Evolutionary conservation across 2,113 vertebrate genomes (phyloP), one percentile per base, ranked within the genome.

Genomic region (Smithornis capensis): DNA sequence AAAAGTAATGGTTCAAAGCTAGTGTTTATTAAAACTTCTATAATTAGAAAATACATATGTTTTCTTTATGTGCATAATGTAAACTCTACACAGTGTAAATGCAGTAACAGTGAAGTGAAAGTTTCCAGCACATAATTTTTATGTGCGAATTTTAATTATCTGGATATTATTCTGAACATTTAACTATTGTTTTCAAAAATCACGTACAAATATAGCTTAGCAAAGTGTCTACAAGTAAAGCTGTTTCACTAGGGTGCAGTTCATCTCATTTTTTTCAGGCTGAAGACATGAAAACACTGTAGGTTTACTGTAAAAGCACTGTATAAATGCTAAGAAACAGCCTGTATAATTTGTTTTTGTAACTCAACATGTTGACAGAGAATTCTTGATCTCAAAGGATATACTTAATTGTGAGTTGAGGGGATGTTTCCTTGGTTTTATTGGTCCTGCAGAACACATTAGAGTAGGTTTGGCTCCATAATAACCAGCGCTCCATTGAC

Each of bases 1-100:
- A 42, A 81, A 49, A 88, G 42, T 37, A 50, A 37, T 11, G 52
- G 7, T 63, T 87, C 14, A 6, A 86, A 89, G 47, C 50, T 92
- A 42, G 35, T 89, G 64, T 70, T 92, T 88, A 74, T 90, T 74
- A 90, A 57, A 89, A 62, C 19, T 67, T 59, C 83, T 87, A 75
- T 75, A 95, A 90, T 89, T 93, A 92, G 77, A 93, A 84, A 92
- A 92, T 49, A 27, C 83, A 90, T 63, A 88, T 67, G n/a, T 86
- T 93, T 93, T 73, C 75, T 96, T 79, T 78, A 80, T 63, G 42
- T 23, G 35, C 29, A 16, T 38, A 93, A 80, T 50, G 35, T 74
- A 87, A 92, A 80, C 63, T 76, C 33, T 68, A 17, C 1, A 3
- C 18, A 42, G 65, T 59, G 27, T 52, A 93, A 93, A 74, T 83